Conservation (phyloP, 2,888 invertebrate genomes). For the Ectobius pallidus region DNA sequence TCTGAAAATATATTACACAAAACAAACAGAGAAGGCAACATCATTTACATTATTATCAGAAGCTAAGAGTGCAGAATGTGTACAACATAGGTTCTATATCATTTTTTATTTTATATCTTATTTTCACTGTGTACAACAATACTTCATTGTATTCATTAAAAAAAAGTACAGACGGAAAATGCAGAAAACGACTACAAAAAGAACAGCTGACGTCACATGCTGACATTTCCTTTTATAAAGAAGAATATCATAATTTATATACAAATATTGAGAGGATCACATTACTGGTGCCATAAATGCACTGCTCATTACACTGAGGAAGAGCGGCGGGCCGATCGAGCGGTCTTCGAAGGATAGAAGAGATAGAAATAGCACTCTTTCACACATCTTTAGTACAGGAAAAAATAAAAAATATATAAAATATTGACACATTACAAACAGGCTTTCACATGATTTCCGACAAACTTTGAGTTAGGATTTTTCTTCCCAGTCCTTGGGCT, state of each 20-base stretch:
- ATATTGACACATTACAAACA: conserved; percentile 15
- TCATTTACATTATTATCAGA: no score
- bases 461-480: conserved; percentile 21
- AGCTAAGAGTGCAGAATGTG: conserved; percentile 44
- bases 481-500: background rate
- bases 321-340: background rate
- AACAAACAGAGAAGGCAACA: no score
- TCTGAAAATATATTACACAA: no score
- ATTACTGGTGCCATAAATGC: conserved; percentile 33
- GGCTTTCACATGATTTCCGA: background rate
- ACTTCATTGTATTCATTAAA: conserved; percentile 42
- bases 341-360: background rate
- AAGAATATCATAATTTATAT: conserved; percentile 38
- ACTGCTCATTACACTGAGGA: conserved; percentile 5
- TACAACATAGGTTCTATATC: conserved; percentile 45
- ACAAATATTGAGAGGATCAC: conserved; percentile 38
- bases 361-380: conserved; percentile 2
- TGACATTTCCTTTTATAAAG: conserved; percentile 35
- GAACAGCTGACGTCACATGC: conserved; percentile 37
- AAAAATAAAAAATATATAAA: conserved; percentile 8
- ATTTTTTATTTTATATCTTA: conserved; percentile 44
- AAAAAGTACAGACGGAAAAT: conserved; percentile 44
- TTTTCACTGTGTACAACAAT: conserved; percentile 45
- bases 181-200: conserved; percentile 41
- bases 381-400: background rate